Evolutionary conservation across 2,888 invertebrate species (phyloP), one percentile per base, ranked within the genome.

Genomic region (Pseudanteris insignis): DNA sequence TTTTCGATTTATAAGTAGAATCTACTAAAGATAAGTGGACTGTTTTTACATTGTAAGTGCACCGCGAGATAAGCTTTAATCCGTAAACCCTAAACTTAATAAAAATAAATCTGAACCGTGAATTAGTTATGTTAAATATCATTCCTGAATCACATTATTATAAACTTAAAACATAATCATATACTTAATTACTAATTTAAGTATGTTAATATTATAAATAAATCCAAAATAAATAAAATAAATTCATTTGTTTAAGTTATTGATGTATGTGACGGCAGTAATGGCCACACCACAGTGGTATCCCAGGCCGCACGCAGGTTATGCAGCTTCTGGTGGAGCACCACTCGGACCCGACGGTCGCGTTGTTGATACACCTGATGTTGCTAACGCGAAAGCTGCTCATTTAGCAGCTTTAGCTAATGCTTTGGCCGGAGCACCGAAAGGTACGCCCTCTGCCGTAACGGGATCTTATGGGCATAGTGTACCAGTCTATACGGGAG

Each of bases 341-440:
- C 79, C 79, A 2, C 33, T 79, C 25, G 79, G 79, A 28, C 69
- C 79, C 0, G 79, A 78, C 21, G 79, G 79, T 6, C 73, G 79
- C 10, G 79, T 79, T 8, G 69, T 78, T 3, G 81, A 81, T 65
- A 81, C 80, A 6, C 73, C 81, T 11, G 81, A 81, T 64, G 80
- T 81, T 4, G 74, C 75, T 32, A 74, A 77, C 48, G 80, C 81
- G 18, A 81, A 81, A 61, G 78, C 78, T 1, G 64, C 74, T 7
- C 80, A 80, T 57, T 79, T 79, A 64, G 72, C 79, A 64, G 72
- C 78, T 3, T 67, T 79, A 18, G 78, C 70, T 69, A 76, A 70
- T 50, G 77, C 78, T 1, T 75, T 74, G 28, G 73, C 74, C 1
- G 69, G 69, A 43, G 70, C 70, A 3, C 40, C 62, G 2, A 64